These are phyloP conservation scores for Rousettus madagascariensis DNA, from an alignment of 2,797 vertebrate species.

Conservation along the genomic window DNA sequence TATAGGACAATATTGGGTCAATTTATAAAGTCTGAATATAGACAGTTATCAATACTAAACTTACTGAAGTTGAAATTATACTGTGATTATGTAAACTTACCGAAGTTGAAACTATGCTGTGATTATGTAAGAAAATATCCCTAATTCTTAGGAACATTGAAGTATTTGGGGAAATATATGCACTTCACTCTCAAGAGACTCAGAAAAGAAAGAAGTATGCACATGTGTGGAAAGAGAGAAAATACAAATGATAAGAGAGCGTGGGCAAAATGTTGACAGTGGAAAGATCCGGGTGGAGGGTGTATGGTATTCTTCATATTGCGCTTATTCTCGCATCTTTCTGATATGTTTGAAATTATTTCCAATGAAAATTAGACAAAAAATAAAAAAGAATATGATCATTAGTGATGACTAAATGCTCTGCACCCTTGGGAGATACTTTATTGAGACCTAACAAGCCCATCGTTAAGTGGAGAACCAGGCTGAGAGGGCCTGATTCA, in stretches of 20 bases:
- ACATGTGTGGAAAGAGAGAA: background rate
- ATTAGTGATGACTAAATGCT: background rate
- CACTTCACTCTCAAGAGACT: background rate
- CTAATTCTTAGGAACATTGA: background rate
- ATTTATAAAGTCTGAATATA: background rate
- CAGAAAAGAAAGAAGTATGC: background rate
- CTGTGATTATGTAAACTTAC: background rate
- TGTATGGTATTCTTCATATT: background rate
- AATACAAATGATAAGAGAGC: background rate
- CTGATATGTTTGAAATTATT: slow-evolving; percentile 2
- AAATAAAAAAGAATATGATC: background rate
- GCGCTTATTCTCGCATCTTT: background rate
- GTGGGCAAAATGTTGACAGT: background rate
- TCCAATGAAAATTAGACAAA: background rate
- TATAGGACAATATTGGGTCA: background rate
- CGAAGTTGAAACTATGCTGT: background rate
- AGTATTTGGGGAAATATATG: background rate
- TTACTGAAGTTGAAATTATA: background rate
- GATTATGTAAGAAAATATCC: background rate
- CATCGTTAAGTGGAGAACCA: background rate
- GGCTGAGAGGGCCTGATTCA: background rate
- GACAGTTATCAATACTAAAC: background rate
- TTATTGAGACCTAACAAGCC: background rate
- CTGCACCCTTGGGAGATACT: background rate
- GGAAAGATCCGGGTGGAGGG: background rate